Base-by-base conservation (phyloP, 2,113 vertebrate species). In the Pangasianodon gigas region DNA sequence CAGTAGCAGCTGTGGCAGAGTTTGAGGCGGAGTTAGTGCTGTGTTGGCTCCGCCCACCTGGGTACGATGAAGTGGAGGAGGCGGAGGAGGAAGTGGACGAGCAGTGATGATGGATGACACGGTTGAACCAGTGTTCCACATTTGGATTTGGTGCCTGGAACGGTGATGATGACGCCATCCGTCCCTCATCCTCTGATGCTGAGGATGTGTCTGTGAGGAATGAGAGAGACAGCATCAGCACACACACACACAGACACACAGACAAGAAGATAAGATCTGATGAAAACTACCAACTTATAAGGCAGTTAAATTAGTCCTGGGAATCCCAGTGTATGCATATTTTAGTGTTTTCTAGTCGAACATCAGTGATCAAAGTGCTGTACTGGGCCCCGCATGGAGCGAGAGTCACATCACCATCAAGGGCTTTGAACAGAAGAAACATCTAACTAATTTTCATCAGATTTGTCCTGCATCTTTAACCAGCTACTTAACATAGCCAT, bases 61-160 rank as follows among this genome's bases (percentile, higher is more conserved):
- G 97, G 95, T 98, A 97, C 92, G 98, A 99, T 95, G 98, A 98
- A 92, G 98, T 98, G 97, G 98, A 99, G 29, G 98, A 99, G 90
- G 98, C 97, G 41, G 98, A 99, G 92, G 98, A 99, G 95, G 98
- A 99, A 92, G 98, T 98, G 97, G 98, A 98, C 90, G 98, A 99
- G 95, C 98, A 97, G 97, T 98, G 86, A n/a, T 87, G 86, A 87
- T 87, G 98, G 96, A 97, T 96, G 94, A 97, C 98, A 84, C 96
- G 95, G 95, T 97, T 98, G 95, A 98, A 97, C 98, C 98, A 98
- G 96, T 98, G 98, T 94, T 98, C 98, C 87, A 97, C 95, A 92
- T 95, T 95, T 89, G 97, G 95, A 94, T 96, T 87, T 10, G 86
- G 97, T 93, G 95, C 96, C 92, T 97, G 98, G 95, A 97, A 97